These are phyloP conservation scores for Mormyrops boulengeri DNA, from an alignment of 2,797 vertebrate species.

Conservation along the genomic window DNA sequence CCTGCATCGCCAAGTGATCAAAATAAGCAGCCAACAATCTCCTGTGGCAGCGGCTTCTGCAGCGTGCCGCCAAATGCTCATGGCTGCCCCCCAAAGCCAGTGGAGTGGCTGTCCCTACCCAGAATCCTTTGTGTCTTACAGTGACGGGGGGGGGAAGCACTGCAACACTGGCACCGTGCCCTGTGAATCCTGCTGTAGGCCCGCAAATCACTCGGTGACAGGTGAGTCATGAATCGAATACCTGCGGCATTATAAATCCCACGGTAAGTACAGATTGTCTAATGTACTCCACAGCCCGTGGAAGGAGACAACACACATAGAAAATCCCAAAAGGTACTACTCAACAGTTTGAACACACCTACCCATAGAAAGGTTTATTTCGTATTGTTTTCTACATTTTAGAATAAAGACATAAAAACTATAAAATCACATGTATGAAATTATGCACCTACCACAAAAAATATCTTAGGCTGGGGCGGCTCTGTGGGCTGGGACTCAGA, in stretches of 20 bases:
- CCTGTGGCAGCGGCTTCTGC: not conserved
- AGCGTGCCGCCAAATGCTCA: not conserved
- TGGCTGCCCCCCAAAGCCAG: not conserved
- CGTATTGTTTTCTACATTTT: not conserved
- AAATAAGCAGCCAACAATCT: slow-evolving; percentile 9
- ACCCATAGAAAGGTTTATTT: not conserved
- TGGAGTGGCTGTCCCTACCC: slow-evolving; percentile 18
- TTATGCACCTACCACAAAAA: not conserved
- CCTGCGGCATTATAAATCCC: slow-evolving; percentile 23
- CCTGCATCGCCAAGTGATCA: slow-evolving; percentile 14
- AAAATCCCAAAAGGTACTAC: not conserved
- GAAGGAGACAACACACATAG: slow-evolving; percentile 21
- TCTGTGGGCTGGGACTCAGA: not conserved
- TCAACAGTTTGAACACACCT: not conserved
- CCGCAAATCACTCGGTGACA: slow-evolving; percentile 48
- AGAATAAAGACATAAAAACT: not conserved
- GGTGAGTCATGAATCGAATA: slow-evolving; percentile 29
- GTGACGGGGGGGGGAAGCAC: slow-evolving; percentile 17
- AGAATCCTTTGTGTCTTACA: slow-evolving; percentile 23
- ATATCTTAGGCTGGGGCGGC: not conserved
- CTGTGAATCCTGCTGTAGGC: slow-evolving; percentile 49
- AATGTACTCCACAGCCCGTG: slow-evolving; percentile 40
- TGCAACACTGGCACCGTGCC: slow-evolving; percentile 48
- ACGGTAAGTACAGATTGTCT: slow-evolving; percentile 14
- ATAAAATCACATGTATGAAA: not conserved